Conservation (phyloP, 2,888 invertebrate genomes). For the Griposia aprilina region DNA sequence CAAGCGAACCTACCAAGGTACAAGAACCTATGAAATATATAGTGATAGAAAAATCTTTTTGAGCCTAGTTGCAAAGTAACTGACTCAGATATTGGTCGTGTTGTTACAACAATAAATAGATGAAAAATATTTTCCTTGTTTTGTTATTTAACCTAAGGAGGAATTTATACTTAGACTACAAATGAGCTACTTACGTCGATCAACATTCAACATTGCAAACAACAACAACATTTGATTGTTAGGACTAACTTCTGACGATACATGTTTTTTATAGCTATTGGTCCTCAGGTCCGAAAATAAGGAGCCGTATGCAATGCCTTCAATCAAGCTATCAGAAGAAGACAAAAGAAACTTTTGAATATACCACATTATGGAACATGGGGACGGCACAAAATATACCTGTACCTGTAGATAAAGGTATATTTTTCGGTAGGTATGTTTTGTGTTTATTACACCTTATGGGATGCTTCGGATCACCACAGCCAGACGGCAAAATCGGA, state of each 20-base stretch:
- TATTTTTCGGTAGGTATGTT: too few relatives aligned
- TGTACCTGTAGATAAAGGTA: too few relatives aligned
- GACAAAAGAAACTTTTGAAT: too few relatives aligned
- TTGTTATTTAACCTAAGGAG: background rate
- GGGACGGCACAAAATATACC: too few relatives aligned
- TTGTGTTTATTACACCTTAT: too few relatives aligned
- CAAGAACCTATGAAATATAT: background rate
- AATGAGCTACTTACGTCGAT: conserved; percentile 5
- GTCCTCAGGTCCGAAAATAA: background rate
- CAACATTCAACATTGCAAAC: too few relatives aligned
- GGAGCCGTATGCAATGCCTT: too few relatives aligned
- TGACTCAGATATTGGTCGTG: background rate
- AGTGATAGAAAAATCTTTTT: too few relatives aligned
- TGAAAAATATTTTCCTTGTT: background rate
- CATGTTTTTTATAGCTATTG: background rate
- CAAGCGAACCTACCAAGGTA: background rate
- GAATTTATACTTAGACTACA: background rate
- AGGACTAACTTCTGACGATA: background rate
- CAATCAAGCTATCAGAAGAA: too few relatives aligned
- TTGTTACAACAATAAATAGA: background rate
- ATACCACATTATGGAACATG: too few relatives aligned
- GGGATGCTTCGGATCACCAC: too few relatives aligned
- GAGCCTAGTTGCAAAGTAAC: background rate
- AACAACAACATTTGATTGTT: background rate
- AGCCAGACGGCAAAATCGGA: too few relatives aligned